Evolutionary conservation across 30 jellyfish, hydroid and myxozoan species (phyloP), one percentile per base, ranked within the genome.

Genomic region (Phacellophora camtschatica): DNA sequence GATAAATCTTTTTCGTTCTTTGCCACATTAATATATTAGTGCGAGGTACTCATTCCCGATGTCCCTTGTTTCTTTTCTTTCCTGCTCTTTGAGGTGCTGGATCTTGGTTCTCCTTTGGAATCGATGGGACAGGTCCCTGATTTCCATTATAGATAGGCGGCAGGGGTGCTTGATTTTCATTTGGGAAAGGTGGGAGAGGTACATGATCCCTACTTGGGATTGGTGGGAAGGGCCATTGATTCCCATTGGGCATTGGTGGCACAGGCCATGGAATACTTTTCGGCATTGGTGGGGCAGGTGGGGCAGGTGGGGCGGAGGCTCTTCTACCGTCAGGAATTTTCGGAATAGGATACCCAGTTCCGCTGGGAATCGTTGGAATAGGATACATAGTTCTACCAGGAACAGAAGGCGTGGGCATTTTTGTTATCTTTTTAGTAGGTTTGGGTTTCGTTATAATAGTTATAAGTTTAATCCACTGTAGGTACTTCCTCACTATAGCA

Each of bases 401-500:
- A 11, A 46, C 35, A 20, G 63, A 49, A 1, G 78, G 64, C 11
- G 86, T 61, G 7, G 73, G 75, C 34, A 64, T 43, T 33, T 65
- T 61, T 19, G 87, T 18, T 33, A 15, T 12, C 22, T 58, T 16
- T 46, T 82, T 51, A 2, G 81, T 46, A 7, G 79, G 50, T 29
- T 55, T 81, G 5, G 53, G 67, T 53, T 69, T 69, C 20, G 81
- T 54, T 0, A 46, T 25, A 3, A 74, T 69, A 22, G 82, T 74
- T 6, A 89, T 55, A 37, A 56, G 56, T 33, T 66, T 81, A 1
- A 88, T 88, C 86, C 93, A 90, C 65, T 30, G 31, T 39, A 90
- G 75, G 51, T 82, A 90, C 37, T 90, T 94, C 74, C 94, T 53
- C 9, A 90, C 97, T 0, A 74, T 59, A 9, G 90, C 97, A 66